Percentiles rank a stretch among this genome's conserved stretches.
Evolutionary conservation across 2,797 vertebrate genomes (phyloP).

Genomic region (Crypturellus tataupa): DNA sequence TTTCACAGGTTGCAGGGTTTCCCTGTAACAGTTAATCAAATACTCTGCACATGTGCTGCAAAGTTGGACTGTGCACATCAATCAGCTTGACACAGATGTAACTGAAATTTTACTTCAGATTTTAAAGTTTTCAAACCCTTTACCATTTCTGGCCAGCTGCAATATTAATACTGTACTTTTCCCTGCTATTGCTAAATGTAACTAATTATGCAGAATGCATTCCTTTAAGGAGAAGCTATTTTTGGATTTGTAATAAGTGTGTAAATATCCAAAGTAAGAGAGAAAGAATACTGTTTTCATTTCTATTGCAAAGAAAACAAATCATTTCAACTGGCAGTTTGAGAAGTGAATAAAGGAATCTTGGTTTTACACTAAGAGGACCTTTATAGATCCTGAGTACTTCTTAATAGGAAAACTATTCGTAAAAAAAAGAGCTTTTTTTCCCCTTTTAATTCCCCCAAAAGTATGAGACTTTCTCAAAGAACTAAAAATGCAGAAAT

Average conservation of each 20-base stretch:
- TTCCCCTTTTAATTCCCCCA: rapidly evolving
- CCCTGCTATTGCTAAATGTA: background rate
- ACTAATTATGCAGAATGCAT: rapidly evolving
- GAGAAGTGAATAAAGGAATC: background rate
- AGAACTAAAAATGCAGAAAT: background rate
- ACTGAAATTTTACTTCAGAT: background rate
- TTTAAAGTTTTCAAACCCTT: background rate
- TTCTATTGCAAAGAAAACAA: background rate
- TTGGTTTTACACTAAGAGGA: background rate
- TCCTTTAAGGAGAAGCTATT: background rate
- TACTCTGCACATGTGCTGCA: background rate
- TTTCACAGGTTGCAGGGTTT: background rate
- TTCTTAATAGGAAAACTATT: background rate
- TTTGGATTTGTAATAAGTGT: background rate
- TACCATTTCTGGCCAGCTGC: background rate
- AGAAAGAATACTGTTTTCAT: background rate
- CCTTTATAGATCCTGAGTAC: background rate
- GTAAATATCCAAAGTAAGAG: background rate
- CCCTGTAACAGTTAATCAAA: background rate
- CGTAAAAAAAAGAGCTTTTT: background rate
- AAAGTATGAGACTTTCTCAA: background rate
- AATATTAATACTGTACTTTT: background rate
- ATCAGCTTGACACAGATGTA: background rate
- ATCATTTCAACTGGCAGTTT: background rate
- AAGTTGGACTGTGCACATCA: background rate